A percentile compares a stretch with the other conserved stretches of the same genome.
These are phyloP conservation scores for Cephalopholis sonnerati DNA, from an alignment of 2,113 vertebrate genomes.

Conservation along the genomic window DNA sequence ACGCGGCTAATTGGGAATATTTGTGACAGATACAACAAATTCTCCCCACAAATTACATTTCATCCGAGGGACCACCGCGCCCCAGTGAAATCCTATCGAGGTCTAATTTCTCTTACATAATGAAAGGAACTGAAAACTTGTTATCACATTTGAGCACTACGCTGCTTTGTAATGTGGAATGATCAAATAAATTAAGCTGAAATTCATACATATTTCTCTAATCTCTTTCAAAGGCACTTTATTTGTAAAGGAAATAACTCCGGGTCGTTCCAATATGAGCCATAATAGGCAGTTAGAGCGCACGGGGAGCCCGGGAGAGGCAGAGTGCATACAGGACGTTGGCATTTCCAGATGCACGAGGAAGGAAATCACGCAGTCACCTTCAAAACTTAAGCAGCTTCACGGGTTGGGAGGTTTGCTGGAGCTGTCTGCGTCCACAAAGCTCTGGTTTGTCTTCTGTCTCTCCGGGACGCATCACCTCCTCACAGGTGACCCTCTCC, in stretches of 20 bases:
- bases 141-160: slow-evolving; percentile 98
- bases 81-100: slow-evolving; percentile 95
- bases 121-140: slow-evolving; percentile 98
- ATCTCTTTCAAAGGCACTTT: slow-evolving; percentile 93
- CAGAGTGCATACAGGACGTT: slow-evolving; percentile 40
- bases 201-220: slow-evolving; percentile 98
- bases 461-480: slow-evolving; percentile 18
- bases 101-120: slow-evolving; percentile 99
- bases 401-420: slow-evolving; percentile 8
- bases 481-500: slow-evolving; percentile 52
- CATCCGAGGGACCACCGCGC: slow-evolving; percentile 94
- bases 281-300: slow-evolving; percentile 78
- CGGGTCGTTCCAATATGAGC: slow-evolving; percentile 81
- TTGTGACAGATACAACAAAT: slow-evolving; percentile 99
- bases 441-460: slow-evolving; percentile 11
- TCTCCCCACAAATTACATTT: slow-evolving; percentile 99
- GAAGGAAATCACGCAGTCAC: slow-evolving; percentile 59
- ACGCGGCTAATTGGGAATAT: slow-evolving; percentile 99
- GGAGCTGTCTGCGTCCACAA: slow-evolving; percentile 15
- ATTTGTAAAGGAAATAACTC: slow-evolving; percentile 91
- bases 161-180: slow-evolving; percentile 97
- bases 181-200: slow-evolving; percentile 98
- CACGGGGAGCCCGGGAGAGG: slow-evolving; percentile 48
- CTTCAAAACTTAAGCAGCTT: slow-evolving; percentile 70
- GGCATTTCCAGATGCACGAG: slow-evolving; percentile 47